A percentile compares a stretch with the other conserved stretches of the same genome.
Conservation (phyloP, 2,113 vertebrate genomes). For the Gopherus flavomarginatus region DNA sequence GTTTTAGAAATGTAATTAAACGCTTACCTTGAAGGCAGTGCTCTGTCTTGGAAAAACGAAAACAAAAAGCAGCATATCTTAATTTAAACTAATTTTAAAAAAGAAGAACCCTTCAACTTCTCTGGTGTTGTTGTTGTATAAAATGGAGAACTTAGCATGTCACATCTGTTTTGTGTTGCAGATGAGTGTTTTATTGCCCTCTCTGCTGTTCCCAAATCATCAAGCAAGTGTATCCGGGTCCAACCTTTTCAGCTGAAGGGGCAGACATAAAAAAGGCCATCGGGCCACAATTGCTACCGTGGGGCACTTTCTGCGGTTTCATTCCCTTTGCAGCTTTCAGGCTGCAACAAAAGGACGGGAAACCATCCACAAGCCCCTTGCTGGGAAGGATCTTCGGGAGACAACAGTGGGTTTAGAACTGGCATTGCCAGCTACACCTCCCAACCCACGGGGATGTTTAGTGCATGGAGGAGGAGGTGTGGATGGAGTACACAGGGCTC, state of each 20-base stretch:
- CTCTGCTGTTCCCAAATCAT: constrained; percentile 41
- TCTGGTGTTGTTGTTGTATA: not conserved
- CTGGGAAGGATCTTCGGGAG: not conserved
- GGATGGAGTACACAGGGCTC: fast-evolving
- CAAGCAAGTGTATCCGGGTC: not conserved
- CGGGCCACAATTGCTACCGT: fast-evolving
- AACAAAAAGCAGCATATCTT: not conserved
- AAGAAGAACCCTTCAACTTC: constrained; percentile 58
- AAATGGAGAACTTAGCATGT: not conserved
- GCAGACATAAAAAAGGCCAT: constrained; percentile 9
- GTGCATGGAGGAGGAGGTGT: not conserved
- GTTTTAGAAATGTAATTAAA: constrained; percentile 60
- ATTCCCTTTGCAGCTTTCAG: not conserved
- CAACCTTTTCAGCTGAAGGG: not conserved
- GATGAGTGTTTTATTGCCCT: constrained; percentile 35
- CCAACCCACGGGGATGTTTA: not conserved
- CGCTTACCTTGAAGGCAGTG: constrained; percentile 52
- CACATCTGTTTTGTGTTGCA: not conserved
- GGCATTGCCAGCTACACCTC: not conserved
- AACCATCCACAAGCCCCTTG: not conserved
- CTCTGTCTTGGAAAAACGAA: constrained; percentile 50
- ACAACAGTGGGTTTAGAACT: not conserved
- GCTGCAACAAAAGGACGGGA: not conserved
- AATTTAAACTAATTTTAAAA: constrained; percentile 64
- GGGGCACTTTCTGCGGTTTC: fast-evolving